Evolutionary conservation across 2,888 invertebrate species (phyloP).

Genomic region (Celastrina argiolus): DNA sequence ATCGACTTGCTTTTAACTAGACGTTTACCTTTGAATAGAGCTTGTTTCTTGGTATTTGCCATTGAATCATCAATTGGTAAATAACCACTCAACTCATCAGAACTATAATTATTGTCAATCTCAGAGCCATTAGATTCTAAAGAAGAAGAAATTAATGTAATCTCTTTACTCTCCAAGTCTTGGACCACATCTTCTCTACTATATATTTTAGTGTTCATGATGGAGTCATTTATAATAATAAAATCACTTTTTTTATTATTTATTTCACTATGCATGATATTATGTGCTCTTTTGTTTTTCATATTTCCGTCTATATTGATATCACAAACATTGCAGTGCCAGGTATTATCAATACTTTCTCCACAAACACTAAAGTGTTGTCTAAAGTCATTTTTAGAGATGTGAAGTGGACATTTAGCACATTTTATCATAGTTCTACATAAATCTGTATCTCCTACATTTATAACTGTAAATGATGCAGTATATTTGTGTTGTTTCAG

Average conservation of each 20-base stretch:
- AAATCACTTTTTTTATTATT: slow-evolving; percentile 37
- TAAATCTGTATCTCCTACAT: slow-evolving; percentile 38
- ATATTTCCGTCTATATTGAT: slow-evolving; percentile 43
- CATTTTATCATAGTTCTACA: slow-evolving; percentile 49
- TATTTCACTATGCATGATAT: slow-evolving; percentile 36
- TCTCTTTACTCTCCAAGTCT: neutral
- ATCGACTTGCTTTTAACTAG: too few species aligned
- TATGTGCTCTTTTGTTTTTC: slow-evolving; percentile 3
- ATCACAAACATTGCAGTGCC: slow-evolving; percentile 52
- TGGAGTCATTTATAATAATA: slow-evolving; percentile 35
- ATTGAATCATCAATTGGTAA: neutral
- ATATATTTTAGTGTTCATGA: neutral
- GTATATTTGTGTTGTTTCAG: slow-evolving; percentile 48
- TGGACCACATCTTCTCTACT: neutral
- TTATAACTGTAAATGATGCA: slow-evolving; percentile 42
- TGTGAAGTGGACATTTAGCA: slow-evolving; percentile 51
- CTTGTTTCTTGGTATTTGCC: neutral
- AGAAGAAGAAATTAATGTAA: neutral
- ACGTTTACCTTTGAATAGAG: too few species aligned
- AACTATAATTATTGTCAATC: neutral
- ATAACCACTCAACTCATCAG: neutral
- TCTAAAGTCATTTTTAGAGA: slow-evolving; percentile 45
- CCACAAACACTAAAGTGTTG: slow-evolving; percentile 46
- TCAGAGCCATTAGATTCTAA: neutral
- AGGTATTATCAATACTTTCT: slow-evolving; percentile 37